Evolutionary conservation across 2,797 vertebrate genomes (phyloP).

Genomic region (Mastacembelus armatus): DNA sequence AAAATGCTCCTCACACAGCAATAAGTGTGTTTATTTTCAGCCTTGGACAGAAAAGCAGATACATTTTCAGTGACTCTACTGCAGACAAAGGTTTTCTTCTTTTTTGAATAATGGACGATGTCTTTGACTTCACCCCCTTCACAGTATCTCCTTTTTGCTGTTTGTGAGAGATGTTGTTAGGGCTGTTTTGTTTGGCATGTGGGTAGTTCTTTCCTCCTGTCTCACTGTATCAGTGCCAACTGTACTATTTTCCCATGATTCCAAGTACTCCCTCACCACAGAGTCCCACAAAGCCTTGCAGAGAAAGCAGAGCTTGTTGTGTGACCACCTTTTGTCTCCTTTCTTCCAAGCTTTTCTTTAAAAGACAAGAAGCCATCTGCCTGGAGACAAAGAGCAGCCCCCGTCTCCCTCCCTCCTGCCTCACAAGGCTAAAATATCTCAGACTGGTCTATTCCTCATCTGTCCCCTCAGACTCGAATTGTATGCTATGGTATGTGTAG

Average conservation of each 20-base stretch:
- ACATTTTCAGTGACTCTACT: slow-evolving; percentile 1
- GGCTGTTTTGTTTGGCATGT: slow-evolving; percentile 62
- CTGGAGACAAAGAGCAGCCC: slow-evolving; percentile 79
- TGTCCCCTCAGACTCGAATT: slow-evolving; percentile 56
- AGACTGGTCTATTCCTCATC: slow-evolving; percentile 55
- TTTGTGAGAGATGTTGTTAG: slow-evolving; percentile 47
- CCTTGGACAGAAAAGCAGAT: slow-evolving; percentile 19
- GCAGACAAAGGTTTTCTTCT: slow-evolving; percentile 19
- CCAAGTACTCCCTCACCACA: slow-evolving; percentile 47
- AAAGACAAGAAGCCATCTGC: slow-evolving; percentile 88
- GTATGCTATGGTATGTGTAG: slow-evolving; percentile 62
- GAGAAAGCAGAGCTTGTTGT: slow-evolving; percentile 77
- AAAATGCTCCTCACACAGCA: slow-evolving; percentile 11
- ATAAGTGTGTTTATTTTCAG: slow-evolving; percentile 10
- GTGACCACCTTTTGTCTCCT: slow-evolving; percentile 77
- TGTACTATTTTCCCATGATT: slow-evolving; percentile 69
- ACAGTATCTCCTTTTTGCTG: slow-evolving; percentile 52
- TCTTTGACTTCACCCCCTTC: slow-evolving; percentile 26
- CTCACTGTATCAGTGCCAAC: slow-evolving; percentile 47
- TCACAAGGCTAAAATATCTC: slow-evolving; percentile 70
- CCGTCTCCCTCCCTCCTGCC: slow-evolving; percentile 20
- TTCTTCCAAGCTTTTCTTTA: slow-evolving; percentile 79
- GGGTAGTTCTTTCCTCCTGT: slow-evolving; percentile 44
- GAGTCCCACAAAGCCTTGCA: slow-evolving; percentile 69
- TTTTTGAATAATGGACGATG: slow-evolving; percentile 33